Evolutionary conservation across 2,888 invertebrate species (phyloP), one percentile per base, ranked within the genome.

Genomic region (Pegoplata infirma): DNA sequence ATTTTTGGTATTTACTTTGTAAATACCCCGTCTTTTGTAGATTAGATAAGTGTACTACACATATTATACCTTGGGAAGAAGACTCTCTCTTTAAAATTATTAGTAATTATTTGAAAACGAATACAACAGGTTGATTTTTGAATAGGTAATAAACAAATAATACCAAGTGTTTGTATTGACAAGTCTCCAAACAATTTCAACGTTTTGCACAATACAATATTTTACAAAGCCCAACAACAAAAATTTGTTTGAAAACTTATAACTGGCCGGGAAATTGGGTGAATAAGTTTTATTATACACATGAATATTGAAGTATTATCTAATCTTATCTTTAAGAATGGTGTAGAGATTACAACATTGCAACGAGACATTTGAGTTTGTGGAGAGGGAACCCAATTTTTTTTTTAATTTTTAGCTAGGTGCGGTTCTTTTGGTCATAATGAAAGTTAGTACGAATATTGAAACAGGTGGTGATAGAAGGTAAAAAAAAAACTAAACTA

Each of bases 401-500:
- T n/a, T n/a, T n/a, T n/a, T n/a, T n/a, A n/a, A 46, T n/a, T 5
- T 6, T 19, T 10, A 28, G 44, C 23, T 77, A 81, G 84, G 84
- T 68, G 82, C 81, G 82, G 83, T 82, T 82, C 80, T 67, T 82
- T 64, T 77, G 46, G 17, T 58, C 25, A 66, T 67, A 51, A 23
- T 40, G 63, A 25, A 46, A 71, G 19, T 83, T 82, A 87, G 86
- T 86, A 82, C 84, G 84, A 85, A 81, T 82, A 83, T 78, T 78
- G 61, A 72, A 83, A 81, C 85, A 84, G 85, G 85, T 85, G 84
- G 80, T 83, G 82, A 80, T 85, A 84, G 72, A 85, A 87, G 87
- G 86, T 86, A 84, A 69, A 80, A 66, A 32, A 51, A 21, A 56
- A n/a, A n/a, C 28, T 6, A n/a, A 23, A 68, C 3, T 1, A 67